Conservation (phyloP, 37 sponge, comb jelly and placozoan species). For the Oopsacas minuta region DNA sequence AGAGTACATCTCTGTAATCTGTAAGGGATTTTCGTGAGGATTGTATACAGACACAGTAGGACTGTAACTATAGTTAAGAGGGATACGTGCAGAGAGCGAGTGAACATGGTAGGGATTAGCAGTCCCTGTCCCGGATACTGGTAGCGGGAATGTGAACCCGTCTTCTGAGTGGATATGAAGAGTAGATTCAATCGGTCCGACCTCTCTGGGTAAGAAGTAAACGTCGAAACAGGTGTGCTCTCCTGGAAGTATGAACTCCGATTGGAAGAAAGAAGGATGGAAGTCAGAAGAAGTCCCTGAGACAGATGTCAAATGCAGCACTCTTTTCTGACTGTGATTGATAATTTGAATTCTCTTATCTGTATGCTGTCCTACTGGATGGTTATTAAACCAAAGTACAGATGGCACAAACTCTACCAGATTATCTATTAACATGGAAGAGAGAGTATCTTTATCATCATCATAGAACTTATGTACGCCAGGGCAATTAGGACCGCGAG, state of each 20-base stretch:
- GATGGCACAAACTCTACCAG: neutral
- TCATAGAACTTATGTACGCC: neutral
- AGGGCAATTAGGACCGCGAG: neutral
- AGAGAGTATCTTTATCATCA: neutral
- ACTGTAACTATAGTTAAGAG: conserved; percentile 71
- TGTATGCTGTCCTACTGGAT: neutral
- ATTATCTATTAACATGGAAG: neutral
- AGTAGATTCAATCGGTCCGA: conserved; percentile 30
- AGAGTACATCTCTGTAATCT: conserved; percentile 78
- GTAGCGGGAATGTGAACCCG: neutral
- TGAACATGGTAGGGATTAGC: conserved; percentile 57
- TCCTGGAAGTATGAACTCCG: conserved; percentile 28
- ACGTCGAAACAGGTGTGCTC: conserved; percentile 53
- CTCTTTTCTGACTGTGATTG: conserved; percentile 36
- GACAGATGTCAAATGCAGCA: conserved; percentile 66
- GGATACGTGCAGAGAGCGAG: conserved; percentile 50
- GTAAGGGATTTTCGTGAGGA: conserved; percentile 48
- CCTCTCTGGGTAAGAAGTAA: conserved; percentile 42
- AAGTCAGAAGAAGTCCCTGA: conserved; percentile 57
- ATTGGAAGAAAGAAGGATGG: conserved; percentile 59
- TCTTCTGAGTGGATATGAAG: conserved; percentile 48
- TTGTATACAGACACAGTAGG: conserved; percentile 74
- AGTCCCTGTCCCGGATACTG: conserved; percentile 57
- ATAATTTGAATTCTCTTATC: conserved; percentile 27
- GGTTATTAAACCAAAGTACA: neutral